phyloP scores from a whole-genome alignment of 2,113 vertebrate genomes.

The Sorex fumeus region DNA sequence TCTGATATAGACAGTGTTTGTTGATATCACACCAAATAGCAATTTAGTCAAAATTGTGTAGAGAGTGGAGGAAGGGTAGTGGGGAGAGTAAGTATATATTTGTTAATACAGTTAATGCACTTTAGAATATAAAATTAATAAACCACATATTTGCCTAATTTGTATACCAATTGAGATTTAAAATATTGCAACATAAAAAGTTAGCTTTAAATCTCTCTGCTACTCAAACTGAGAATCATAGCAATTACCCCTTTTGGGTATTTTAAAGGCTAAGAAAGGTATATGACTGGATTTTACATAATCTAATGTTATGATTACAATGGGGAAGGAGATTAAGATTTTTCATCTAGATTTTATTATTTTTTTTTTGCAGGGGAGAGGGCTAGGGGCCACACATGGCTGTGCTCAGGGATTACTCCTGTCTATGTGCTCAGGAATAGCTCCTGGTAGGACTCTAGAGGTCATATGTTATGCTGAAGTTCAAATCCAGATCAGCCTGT shows the following conservation, averaged over 20 bases:
- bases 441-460: no score
- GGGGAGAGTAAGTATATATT: neutral
- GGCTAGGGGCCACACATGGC: no score
- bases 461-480: no score
- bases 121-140: slow-evolving; percentile 42
- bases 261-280: neutral
- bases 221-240: neutral
- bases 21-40: neutral
- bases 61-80: neutral
- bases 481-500: neutral
- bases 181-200: no score
- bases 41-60: neutral
- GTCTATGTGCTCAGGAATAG: no score
- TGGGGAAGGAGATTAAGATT: neutral
- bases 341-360: neutral
- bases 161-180: no score
- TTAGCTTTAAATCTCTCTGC: neutral
- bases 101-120: neutral
- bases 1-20: neutral
- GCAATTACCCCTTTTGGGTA: neutral
- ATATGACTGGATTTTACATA: slow-evolving; percentile 8
- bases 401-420: no score
- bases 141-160: neutral
- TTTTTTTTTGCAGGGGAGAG: neutral
- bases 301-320: neutral